Base-by-base conservation (phyloP, 2,797 vertebrate genomes). In the Sus cebifrons region DNA sequence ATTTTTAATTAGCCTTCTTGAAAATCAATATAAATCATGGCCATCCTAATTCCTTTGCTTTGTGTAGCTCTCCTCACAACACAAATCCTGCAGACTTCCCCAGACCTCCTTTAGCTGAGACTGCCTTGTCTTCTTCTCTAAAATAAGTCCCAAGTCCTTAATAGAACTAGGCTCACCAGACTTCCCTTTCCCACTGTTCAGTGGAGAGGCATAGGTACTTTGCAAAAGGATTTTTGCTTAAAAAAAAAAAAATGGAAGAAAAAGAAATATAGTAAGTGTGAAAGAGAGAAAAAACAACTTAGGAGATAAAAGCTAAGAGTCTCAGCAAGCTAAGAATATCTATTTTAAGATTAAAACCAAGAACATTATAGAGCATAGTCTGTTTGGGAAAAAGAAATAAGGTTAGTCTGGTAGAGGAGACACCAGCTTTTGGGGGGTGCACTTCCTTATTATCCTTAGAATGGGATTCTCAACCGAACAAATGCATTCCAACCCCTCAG, bases 331-430 rank as follows among this genome's bases (percentile, higher is more conserved):
- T 68, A 89, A n/a, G 17, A 67, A 68, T 29, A 14, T 2, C 18
- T 74, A 15, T 84, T 87, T 84, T 94, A 94, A 58, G 25, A 40
- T 82, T 68, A 91, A 94, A 62, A 6, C 9, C 52, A 49, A 15
- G 52, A 16, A 32, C 2, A 23, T 60, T 70, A 40, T 29, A 75
- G 23, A 36, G 2, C 6, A 58, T 3, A 67, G n/a, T 32, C 8
- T 49, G 7, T 29, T 58, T 40, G 27, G 17, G 29, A 29, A 20
- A 71, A 84, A 40, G 21, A 89, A 83, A 71, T 16, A 58, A 67
- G 58, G 2, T 13, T 77, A 1, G 1, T 67, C 3, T 52, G 5
- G 5, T 70, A 40, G 21, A 36, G 6, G 17, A 40, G 1, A 58
- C 4, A 21, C 8, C 18, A 25, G 0, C 29, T 60, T 3, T 23